Evolutionary conservation across 1,140 invertebrate species (phyloP), one percentile per base, ranked within the genome.

Genomic region (Ceratina calcarata): DNA sequence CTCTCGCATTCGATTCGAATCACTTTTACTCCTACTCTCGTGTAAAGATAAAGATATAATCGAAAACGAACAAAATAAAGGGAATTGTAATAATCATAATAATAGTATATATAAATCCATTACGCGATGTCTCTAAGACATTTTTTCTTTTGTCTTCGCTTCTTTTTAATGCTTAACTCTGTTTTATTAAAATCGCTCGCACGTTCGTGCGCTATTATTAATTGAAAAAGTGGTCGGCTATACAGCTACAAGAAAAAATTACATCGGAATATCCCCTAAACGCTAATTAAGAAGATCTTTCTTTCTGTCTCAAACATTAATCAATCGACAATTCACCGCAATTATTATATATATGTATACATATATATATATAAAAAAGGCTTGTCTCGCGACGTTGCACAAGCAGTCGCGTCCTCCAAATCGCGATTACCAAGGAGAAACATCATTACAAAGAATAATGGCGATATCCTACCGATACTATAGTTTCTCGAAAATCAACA

Each of bases 361-460:
- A 85, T 62, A 78, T 69, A 69, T n/a, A n/a, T 70, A 78, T 73
- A 87, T 76, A 83, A 86, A 83, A 88, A 87, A 86, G 69, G 49
- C 69, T 85, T 10, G 74, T 80, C 53, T 73, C 78, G 79, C 84
- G 74, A 85, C 74, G 70, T 73, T 85, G 79, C 70, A 80, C 76
- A 68, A 81, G 73, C 84, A 70, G 72, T 75, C 73, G 37, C 84
- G 69, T 62, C 79, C 83, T 80, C 84, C 85, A 81, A 86, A 70
- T 71, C 73, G 20, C 32, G 4, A n/a, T 24, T 8, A 10, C 51
- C 51, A 51, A 16, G 10, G n/a, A 57, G 13, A 24, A 45, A 65
- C 82, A 72, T 70, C 74, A 64, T 72, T 55, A 49, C 24, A 53
- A 7, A 45, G 0, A 10, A 45, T 8, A 45, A 10, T 45, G 10